Percentiles rank a stretch among this genome's conserved stretches.
phyloP scores from a whole-genome alignment of 2,797 vertebrate genomes.

The Erpetoichthys calabaricus region DNA sequence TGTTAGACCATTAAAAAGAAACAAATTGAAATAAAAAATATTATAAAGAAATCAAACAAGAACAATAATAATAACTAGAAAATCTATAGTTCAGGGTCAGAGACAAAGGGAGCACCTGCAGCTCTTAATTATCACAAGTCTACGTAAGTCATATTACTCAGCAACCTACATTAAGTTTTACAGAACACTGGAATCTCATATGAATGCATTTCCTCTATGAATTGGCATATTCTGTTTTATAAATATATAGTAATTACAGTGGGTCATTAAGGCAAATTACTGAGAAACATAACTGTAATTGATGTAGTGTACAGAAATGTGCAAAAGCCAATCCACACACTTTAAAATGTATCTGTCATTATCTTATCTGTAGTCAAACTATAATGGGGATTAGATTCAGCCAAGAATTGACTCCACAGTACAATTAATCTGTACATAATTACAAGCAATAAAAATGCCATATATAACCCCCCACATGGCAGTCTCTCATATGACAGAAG shows the following conservation, averaged over 20 bases:
- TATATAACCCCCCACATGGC: conserved; percentile 4
- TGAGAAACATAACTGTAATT: conserved; percentile 4
- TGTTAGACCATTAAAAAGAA: too few species aligned
- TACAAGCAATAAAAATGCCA: conserved; percentile 1
- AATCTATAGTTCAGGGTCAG: too few species aligned
- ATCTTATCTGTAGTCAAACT: conserved; percentile 5
- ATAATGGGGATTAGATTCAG: conserved; percentile 1
- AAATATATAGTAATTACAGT: conserved; percentile 5
- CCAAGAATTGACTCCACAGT: conserved; percentile 3
- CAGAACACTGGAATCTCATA: too few species aligned
- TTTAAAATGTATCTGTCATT: conserved; percentile 8
- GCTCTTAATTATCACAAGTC: too few species aligned
- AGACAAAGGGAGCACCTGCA: too few species aligned
- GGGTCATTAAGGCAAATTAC: conserved; percentile 3
- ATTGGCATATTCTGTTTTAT: too few species aligned
- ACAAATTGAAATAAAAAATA: too few species aligned
- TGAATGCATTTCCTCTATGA: too few species aligned
- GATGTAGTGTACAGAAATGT: not conserved
- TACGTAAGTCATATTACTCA: too few species aligned
- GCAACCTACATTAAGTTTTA: too few species aligned
- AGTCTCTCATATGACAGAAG: not conserved
- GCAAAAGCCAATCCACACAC: conserved; percentile 2
- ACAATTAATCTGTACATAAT: conserved; percentile 9
- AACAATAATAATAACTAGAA: too few species aligned
- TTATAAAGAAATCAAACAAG: too few species aligned